Evolutionary conservation across 2,888 invertebrate genomes (phyloP), one percentile per base, ranked within the genome.

Genomic region (Drosophila antonietae): DNA sequence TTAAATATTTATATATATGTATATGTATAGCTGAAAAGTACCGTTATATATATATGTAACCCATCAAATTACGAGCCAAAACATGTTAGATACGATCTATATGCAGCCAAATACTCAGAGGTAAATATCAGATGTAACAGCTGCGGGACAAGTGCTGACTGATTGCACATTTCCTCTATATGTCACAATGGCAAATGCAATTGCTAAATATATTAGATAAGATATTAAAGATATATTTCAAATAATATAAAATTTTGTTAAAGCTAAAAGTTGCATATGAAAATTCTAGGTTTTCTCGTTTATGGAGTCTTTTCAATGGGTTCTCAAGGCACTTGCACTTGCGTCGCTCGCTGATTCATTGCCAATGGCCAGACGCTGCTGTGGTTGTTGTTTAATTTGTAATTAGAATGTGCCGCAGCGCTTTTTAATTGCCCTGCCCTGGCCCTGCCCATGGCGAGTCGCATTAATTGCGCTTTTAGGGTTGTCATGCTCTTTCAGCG

Each of bases 351-450:
- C 49, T 79, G 82, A 88, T 65, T 88, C 75, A 76, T 41, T 73
- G 57, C 47, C 59, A 46, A 41, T 56, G 64, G 10, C 39, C 39
- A 53, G 55, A 28, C 68, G 56, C 58, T 60, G 47, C 58, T 60
- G 47, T 62, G 49, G 60, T 52, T 63, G 49, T 62, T 57, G 69
- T 65, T 85, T 73, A 80, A 41, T 55, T 77, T 78, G 88, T 78
- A 88, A 87, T 89, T 83, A 89, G 84, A 84, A 84, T 84, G 89
- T 86, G 73, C 56, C 65, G 68, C 78, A 73, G 62, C 41, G 56
- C 56, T 80, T 67, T 86, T 88, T 72, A 73, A 73, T 83, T 73
- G 70, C 58, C 37, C 62, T 67, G 68, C 62, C 46, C 68, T 71
- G 73, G 76, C 82, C 79, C 79, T 68, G 68, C 68, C 63, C 64